Evolutionary conservation across 2,113 vertebrate species (phyloP).

Genomic region (Neolamprologus devosi): DNA sequence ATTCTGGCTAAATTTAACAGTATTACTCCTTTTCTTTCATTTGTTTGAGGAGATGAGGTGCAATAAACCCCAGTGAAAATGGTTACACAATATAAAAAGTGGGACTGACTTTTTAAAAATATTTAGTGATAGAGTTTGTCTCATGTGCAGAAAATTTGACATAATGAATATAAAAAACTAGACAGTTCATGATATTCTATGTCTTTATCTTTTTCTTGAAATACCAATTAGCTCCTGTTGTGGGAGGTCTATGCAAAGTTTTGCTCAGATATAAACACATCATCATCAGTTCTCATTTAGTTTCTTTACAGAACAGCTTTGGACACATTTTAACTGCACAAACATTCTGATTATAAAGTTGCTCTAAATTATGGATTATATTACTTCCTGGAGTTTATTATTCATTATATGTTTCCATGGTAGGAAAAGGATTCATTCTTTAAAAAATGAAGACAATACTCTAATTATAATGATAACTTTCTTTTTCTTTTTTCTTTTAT

Average conservation of each 20-base stretch:
- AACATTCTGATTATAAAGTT: neutral
- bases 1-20: no score
- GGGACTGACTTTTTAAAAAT: neutral
- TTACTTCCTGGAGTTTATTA: neutral
- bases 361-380: fast-evolving
- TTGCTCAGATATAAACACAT: neutral
- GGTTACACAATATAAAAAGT: fast-evolving
- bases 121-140: fast-evolving
- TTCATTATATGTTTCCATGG: neutral
- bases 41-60: fast-evolving
- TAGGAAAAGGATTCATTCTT: neutral
- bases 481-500: neutral
- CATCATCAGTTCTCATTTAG: fast-evolving
- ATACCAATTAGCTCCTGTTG: neutral
- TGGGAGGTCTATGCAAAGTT: neutral
- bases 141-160: fast-evolving
- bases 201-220: neutral
- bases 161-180: fast-evolving
- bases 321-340: fast-evolving
- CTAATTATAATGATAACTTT: fast-evolving
- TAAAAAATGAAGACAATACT: fast-evolving
- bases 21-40: no score
- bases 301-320: fast-evolving
- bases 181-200: fast-evolving
- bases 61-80: neutral